Conservation (phyloP, 1,140 invertebrate species). For the Campoletis sonorensis region DNA sequence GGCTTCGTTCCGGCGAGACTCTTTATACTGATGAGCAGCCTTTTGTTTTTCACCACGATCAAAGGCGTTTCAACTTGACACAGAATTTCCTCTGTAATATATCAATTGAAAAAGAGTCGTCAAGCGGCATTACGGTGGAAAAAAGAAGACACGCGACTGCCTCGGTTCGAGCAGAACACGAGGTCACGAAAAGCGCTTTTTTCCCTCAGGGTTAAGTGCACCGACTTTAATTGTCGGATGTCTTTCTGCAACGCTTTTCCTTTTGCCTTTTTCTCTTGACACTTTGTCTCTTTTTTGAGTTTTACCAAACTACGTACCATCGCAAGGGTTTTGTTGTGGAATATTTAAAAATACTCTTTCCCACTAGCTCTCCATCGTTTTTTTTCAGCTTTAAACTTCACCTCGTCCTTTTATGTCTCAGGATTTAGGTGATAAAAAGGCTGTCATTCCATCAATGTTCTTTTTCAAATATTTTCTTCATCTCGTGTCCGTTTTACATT, state of each 20-base stretch:
- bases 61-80: not conserved
- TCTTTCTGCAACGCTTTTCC: slow-evolving; percentile 1
- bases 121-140: not conserved
- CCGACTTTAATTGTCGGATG: slow-evolving; percentile 27
- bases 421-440: not conserved
- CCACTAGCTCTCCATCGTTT: not conserved
- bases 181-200: not conserved
- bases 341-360: not conserved
- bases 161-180: not conserved
- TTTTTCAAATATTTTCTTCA: not conserved
- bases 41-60: too few species aligned
- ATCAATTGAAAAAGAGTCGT: not conserved
- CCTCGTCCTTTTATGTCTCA: not conserved
- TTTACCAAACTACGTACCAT: not conserved
- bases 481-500: not conserved
- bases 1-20: too few species aligned
- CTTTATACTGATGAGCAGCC: too few species aligned
- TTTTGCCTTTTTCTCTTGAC: not conserved
- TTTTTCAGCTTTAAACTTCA: not conserved
- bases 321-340: not conserved
- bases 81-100: not conserved
- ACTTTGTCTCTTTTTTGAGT: not conserved
- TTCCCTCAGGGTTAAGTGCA: slow-evolving; percentile 23
- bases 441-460: not conserved
- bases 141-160: not conserved